Evolutionary conservation across 92 coral and sea anemone genomes (phyloP).

Genomic region (Meandrina meandrites): DNA sequence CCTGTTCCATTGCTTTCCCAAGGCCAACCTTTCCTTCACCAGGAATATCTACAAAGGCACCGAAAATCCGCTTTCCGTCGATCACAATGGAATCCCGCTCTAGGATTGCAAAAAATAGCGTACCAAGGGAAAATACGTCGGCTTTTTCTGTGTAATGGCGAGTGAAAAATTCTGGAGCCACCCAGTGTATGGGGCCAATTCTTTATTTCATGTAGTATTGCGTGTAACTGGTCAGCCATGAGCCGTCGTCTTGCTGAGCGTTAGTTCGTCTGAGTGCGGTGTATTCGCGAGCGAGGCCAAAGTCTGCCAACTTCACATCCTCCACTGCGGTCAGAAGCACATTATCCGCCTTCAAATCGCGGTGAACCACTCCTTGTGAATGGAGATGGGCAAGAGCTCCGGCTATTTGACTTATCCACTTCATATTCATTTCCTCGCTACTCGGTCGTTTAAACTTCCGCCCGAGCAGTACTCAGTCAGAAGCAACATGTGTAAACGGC

Average conservation of each 20-base stretch:
- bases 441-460: constrained; percentile 68
- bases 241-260: constrained; percentile 16
- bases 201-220: constrained; percentile 49
- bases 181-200: constrained; percentile 52
- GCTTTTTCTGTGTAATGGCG: constrained; percentile 58
- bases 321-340: constrained; percentile 57
- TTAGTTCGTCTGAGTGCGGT: constrained; percentile 32
- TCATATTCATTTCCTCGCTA: constrained; percentile 27
- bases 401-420: constrained; percentile 74
- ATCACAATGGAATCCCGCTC: constrained; percentile 41
- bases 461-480: constrained; percentile 74
- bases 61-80: constrained; percentile 27
- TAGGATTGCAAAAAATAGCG: constrained; percentile 53
- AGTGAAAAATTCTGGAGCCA: constrained; percentile 69
- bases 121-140: constrained; percentile 74
- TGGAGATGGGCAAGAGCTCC: constrained; percentile 52
- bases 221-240: constrained; percentile 23
- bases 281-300: constrained; percentile 65
- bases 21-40: constrained; percentile 18
- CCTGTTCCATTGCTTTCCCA: constrained; percentile 41
- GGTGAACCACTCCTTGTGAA: constrained; percentile 48
- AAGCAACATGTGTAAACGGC: constrained; percentile 48
- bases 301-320: constrained; percentile 75
- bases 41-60: constrained; percentile 37
- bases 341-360: constrained; percentile 73